Evolutionary conservation across 2,113 vertebrate genomes (phyloP).

Genomic region (Furnarius figulus): DNA sequence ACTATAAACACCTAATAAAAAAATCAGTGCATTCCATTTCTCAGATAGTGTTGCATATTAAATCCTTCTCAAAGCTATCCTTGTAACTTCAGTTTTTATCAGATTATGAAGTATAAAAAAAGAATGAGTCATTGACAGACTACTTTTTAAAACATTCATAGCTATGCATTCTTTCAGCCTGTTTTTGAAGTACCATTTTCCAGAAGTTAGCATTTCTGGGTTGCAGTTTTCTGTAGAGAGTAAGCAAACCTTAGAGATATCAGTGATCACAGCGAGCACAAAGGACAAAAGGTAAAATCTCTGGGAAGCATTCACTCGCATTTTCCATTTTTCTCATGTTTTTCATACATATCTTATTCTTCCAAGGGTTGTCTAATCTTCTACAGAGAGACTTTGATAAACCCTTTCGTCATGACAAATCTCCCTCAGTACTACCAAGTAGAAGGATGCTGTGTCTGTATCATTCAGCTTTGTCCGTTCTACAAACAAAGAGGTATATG

Average conservation of each 20-base stretch:
- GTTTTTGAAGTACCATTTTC: background rate
- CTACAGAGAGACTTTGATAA: background rate
- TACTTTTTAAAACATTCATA: background rate
- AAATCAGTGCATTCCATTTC: background rate
- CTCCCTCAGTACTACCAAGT: background rate
- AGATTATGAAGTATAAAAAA: background rate
- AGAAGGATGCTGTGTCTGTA: accelerated
- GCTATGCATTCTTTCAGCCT: background rate
- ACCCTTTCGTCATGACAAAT: background rate
- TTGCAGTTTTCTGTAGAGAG: background rate
- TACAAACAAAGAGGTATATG: background rate
- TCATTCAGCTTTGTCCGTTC: background rate
- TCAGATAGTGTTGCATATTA: background rate
- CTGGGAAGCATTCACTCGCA: background rate
- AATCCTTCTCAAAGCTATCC: background rate
- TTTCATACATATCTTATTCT: background rate
- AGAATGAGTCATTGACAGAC: background rate
- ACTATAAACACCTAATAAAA: background rate
- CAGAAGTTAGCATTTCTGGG: background rate
- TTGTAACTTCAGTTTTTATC: background rate
- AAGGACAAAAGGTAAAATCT: background rate
- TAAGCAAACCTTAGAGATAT: background rate
- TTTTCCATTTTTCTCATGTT: background rate
- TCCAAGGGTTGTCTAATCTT: background rate
- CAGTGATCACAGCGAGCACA: background rate